phyloP scores from a whole-genome alignment of 2,797 vertebrate species.

The Poeciliopsis infans region DNA sequence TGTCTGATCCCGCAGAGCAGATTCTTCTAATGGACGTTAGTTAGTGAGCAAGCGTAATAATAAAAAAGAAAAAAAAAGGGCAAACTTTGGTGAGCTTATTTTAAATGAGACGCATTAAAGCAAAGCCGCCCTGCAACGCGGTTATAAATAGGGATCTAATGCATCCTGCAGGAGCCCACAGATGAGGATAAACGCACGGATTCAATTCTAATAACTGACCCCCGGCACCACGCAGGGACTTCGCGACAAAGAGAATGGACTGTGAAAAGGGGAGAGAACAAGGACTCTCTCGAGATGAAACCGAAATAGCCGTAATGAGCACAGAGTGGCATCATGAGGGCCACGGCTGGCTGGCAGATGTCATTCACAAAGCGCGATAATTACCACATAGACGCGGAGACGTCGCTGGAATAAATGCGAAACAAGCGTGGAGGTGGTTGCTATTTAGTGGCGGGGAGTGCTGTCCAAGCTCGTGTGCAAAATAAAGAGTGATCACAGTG shows the following conservation, averaged over 20 bases:
- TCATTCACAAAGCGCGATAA: constrained; percentile 13
- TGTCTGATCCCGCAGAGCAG: constrained; percentile 19
- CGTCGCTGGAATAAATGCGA: background rate
- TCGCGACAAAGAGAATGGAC: background rate
- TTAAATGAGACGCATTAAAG: constrained; percentile 34
- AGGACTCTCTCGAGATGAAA: background rate
- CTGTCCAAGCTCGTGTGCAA: background rate
- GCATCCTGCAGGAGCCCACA: constrained; percentile 43
- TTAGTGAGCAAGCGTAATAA: constrained; percentile 28
- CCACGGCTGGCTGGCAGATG: constrained; percentile 49
- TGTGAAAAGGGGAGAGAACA: background rate
- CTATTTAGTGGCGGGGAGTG: constrained; percentile 2
- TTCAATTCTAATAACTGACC: constrained; percentile 49
- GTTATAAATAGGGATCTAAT: constrained; percentile 66
- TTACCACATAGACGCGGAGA: constrained; percentile 5
- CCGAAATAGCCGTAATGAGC: constrained; percentile 1
- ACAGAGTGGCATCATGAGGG: constrained; percentile 12
- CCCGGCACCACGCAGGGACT: background rate
- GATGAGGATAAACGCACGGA: constrained; percentile 43
- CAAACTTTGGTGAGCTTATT: constrained; percentile 23
- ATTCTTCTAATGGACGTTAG: constrained; percentile 31
- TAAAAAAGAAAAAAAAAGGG: background rate
- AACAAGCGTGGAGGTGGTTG: constrained; percentile 19
- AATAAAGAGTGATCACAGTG: background rate
- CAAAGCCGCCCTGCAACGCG: constrained; percentile 58